A percentile compares a stretch with the other conserved stretches of the same genome.
Conservation (phyloP, 2,888 invertebrate genomes). For the Zaprionus bogoriensis region DNA sequence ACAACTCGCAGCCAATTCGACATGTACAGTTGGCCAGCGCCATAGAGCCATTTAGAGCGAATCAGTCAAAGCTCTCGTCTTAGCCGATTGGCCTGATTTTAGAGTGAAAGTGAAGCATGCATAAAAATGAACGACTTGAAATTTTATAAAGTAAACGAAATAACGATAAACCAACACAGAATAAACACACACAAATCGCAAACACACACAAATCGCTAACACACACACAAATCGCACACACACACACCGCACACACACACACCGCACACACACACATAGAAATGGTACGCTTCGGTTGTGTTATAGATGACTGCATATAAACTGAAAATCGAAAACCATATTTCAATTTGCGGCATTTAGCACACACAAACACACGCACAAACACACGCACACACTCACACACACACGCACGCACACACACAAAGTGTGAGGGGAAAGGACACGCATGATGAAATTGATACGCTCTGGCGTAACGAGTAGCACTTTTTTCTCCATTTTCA, state of each 20-base stretch:
- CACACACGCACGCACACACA: not conserved
- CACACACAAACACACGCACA: constrained; percentile 49
- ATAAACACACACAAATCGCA: constrained; percentile 16
- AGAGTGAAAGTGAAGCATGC: constrained; percentile 17
- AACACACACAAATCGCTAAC: constrained; percentile 8
- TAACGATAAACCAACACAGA: constrained; percentile 62
- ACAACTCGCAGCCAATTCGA: not conserved
- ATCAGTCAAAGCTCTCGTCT: no score
- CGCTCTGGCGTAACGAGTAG: constrained; percentile 62
- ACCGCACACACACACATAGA: constrained; percentile 11
- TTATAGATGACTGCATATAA: constrained; percentile 75
- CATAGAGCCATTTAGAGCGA: no score
- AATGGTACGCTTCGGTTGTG: constrained; percentile 48
- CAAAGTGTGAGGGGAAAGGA: constrained; percentile 28
- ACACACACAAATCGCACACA: constrained; percentile 15
- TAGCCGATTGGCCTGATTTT: not conserved
- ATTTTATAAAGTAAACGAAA: constrained; percentile 73
- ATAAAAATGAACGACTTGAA: constrained; percentile 62
- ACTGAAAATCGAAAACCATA: constrained; percentile 78
- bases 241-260: constrained; percentile 13
- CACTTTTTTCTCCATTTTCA: constrained; percentile 16
- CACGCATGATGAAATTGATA: constrained; percentile 76
- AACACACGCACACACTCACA: constrained; percentile 1
- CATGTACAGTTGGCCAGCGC: no score
- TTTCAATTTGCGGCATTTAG: constrained; percentile 77